Conservation (phyloP, 2,113 vertebrate genomes). For the Erythrocercus mccallii region DNA sequence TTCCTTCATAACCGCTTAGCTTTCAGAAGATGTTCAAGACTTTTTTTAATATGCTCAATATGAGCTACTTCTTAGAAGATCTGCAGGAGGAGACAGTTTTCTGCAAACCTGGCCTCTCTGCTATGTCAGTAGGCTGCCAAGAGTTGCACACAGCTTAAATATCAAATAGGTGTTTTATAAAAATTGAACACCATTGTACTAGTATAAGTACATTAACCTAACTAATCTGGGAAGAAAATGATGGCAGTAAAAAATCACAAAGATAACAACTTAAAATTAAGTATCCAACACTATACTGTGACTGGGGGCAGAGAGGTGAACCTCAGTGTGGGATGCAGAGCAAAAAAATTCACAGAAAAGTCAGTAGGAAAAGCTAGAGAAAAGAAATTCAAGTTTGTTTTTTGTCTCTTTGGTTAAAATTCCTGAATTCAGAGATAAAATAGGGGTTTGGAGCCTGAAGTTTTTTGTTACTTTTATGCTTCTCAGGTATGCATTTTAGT, state of each 20-base stretch:
- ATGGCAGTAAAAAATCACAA: background rate
- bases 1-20: background rate
- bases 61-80: background rate
- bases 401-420: background rate
- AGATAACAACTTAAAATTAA: background rate
- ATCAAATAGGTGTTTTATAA: background rate
- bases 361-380: background rate
- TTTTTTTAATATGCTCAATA: background rate
- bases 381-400: background rate
- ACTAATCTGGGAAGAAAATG: background rate
- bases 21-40: background rate
- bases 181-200: background rate
- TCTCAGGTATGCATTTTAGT: background rate
- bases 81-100: background rate
- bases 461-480: background rate
- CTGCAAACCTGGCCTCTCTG: background rate
- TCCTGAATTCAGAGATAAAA: background rate
- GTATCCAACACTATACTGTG: background rate
- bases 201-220: background rate
- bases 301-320: background rate
- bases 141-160: background rate
- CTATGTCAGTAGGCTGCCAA: background rate
- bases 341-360: background rate
- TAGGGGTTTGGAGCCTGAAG: background rate
- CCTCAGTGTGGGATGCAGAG: background rate